Percentiles rank a stretch among this genome's conserved stretches.
phyloP scores from a whole-genome alignment of 2,797 vertebrate species.

The Pangasius krempfi region DNA sequence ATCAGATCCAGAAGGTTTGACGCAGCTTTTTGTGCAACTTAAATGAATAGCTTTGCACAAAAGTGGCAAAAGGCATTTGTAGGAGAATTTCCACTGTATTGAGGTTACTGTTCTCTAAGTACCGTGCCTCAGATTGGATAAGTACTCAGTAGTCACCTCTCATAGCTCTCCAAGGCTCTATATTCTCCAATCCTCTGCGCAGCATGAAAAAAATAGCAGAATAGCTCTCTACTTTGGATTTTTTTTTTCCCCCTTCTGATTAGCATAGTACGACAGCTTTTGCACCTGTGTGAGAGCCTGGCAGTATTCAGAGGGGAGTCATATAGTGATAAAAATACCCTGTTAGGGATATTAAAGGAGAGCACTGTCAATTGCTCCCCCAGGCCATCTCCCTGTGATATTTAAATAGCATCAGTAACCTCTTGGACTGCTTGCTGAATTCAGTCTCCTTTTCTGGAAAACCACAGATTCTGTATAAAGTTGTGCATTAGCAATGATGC shows the following conservation, averaged over 20 bases:
- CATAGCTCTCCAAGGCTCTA: neutral
- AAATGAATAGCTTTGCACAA: conserved; percentile 1
- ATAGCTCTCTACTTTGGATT: neutral
- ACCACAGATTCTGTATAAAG: no score
- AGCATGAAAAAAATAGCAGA: neutral
- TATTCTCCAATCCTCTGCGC: conserved; percentile 1
- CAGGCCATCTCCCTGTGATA: conserved; percentile 59
- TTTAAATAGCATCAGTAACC: conserved; percentile 64
- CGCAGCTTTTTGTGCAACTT: conserved; percentile 2
- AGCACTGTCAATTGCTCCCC: conserved; percentile 64
- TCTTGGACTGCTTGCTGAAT: neutral
- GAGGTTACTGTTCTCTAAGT: conserved; percentile 29
- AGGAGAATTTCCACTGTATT: conserved; percentile 29
- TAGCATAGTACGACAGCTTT: conserved; percentile 63
- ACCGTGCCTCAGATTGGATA: conserved; percentile 44
- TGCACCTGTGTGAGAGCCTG: conserved; percentile 62
- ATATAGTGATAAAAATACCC: conserved; percentile 75
- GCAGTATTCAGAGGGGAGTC: conserved; percentile 64
- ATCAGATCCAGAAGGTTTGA: conserved; percentile 1
- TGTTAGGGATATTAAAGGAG: conserved; percentile 62
- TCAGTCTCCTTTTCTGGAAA: neutral
- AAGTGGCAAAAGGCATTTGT: conserved; percentile 21
- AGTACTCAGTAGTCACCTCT: conserved; percentile 34
- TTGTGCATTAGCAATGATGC: neutral
- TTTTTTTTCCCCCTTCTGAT: conserved; percentile 35